Evolutionary conservation across 53 echinoderm and acorn worm genomes (phyloP).

Genomic region (Holothuria scabra): DNA sequence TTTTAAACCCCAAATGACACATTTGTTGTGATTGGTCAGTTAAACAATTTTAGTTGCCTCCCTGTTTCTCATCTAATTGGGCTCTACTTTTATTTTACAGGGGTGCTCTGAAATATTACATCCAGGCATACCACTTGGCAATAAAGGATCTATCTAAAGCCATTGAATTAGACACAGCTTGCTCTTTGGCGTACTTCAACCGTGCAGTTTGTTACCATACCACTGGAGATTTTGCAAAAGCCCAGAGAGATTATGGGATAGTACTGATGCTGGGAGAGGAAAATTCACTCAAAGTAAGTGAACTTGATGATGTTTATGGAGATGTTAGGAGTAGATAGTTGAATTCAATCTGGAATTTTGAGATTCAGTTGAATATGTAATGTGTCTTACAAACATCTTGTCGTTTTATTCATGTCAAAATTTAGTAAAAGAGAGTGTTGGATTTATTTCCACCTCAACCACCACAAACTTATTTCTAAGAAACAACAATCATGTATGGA

Average conservation of each 20-base stretch:
- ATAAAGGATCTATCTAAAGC: conserved; percentile 91
- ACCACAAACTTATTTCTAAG: background rate
- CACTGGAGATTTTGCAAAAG: conserved; percentile 86
- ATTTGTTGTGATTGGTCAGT: no score
- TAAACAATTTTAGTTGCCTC: no score
- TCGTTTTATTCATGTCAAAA: no score
- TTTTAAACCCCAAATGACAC: no score
- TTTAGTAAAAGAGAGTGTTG: no score
- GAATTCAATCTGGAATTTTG: no score
- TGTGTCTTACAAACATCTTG: no score
- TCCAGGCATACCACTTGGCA: conserved; percentile 89
- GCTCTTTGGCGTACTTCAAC: conserved; percentile 98
- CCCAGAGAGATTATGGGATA: conserved; percentile 97
- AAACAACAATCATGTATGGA: background rate
- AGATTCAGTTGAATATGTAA: no score
- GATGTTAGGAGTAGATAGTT: no score
- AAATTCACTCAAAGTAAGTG: conserved; percentile 88
- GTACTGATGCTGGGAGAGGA: conserved; percentile 97
- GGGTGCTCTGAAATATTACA: conserved; percentile 97
- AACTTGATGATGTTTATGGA: background rate
- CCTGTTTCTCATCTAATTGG: background rate
- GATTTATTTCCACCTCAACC: no score
- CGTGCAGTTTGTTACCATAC: conserved; percentile 98
- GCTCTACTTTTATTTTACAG: conserved; percentile 49
- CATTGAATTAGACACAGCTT: conserved; percentile 90